These are phyloP conservation scores for Centropyge bicolor DNA, from an alignment of 2,797 vertebrate species.

Conservation along the genomic window DNA sequence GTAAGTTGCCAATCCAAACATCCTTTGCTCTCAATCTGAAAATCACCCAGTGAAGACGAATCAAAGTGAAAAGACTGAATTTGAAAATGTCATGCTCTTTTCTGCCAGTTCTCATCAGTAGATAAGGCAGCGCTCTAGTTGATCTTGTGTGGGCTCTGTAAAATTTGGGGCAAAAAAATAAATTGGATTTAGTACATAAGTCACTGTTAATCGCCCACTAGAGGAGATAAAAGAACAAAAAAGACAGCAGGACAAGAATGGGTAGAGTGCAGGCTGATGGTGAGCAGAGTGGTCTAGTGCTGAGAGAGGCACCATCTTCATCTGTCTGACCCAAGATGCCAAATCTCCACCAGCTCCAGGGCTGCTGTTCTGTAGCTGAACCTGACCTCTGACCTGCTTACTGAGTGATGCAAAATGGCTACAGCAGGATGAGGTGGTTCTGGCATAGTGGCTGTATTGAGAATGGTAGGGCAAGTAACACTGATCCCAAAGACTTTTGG, in stretches of 20 bases:
- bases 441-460: not conserved
- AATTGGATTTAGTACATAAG: conserved; percentile 34
- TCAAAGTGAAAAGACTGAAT: conserved; percentile 22
- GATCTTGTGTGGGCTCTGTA: conserved; percentile 10
- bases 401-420: too few species aligned
- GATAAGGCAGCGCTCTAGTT: conserved; percentile 31
- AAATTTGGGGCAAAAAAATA: conserved; percentile 35
- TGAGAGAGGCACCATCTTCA: conserved; percentile 23
- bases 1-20: conserved; percentile 20
- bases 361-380: conserved; percentile 7
- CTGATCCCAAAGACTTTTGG: not conserved
- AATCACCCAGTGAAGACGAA: conserved; percentile 27
- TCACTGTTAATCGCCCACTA: conserved; percentile 43
- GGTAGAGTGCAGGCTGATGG: conserved; percentile 4
- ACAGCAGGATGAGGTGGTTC: not conserved
- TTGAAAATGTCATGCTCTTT: conserved; percentile 46
- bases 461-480: not conserved
- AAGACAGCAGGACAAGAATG: not conserved
- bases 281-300: not conserved
- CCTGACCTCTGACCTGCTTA: conserved; percentile 8
- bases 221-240: conserved; percentile 44
- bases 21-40: conserved; percentile 25
- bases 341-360: not conserved
- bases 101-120: conserved; percentile 41
- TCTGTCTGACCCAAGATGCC: conserved; percentile 7